These are phyloP conservation scores for Astatoreochromis straeleni DNA, from an alignment of 2,113 vertebrate species.

Conservation along the genomic window DNA sequence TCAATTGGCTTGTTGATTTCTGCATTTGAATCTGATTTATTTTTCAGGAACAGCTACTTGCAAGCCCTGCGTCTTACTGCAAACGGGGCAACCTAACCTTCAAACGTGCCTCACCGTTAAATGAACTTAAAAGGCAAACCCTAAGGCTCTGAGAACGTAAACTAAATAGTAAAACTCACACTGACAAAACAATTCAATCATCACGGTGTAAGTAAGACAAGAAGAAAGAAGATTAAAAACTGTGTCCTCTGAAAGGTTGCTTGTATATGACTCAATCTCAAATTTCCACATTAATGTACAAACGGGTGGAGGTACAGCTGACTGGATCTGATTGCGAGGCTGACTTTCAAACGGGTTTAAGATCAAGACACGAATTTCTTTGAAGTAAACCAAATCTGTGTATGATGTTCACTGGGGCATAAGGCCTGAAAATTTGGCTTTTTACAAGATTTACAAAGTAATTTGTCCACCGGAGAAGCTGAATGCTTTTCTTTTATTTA, in stretches of 20 bases:
- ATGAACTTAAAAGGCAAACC: neutral
- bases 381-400: neutral
- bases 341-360: neutral
- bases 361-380: neutral
- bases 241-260: neutral
- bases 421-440: neutral
- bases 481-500: neutral
- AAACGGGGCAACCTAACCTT: neutral
- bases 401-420: neutral
- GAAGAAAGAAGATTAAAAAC: conserved; percentile 16
- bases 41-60: neutral
- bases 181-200: neutral
- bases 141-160: neutral
- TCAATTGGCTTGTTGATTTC: neutral
- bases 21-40: neutral
- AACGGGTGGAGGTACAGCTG: neutral
- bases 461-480: neutral
- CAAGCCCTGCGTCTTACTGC: neutral
- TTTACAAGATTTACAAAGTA: neutral
- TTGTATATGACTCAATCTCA: neutral
- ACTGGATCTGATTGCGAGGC: neutral
- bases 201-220: neutral
- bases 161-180: neutral
- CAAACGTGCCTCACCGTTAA: conserved; percentile 6
- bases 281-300: neutral